Evolutionary conservation across 2,888 invertebrate species (phyloP), one percentile per base, ranked within the genome.

Genomic region (Calameuta filiformis): DNA sequence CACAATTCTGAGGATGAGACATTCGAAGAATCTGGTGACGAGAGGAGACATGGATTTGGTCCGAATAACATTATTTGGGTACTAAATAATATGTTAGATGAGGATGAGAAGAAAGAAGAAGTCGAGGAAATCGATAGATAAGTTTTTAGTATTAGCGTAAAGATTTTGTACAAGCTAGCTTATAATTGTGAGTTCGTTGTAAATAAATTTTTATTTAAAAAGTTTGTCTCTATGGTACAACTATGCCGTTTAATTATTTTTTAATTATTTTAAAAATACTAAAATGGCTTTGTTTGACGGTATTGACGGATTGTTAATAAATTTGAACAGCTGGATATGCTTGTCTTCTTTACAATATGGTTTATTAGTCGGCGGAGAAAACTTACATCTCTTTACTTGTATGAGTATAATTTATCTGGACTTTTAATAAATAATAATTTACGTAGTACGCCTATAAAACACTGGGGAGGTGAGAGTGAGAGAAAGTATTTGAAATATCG

Each of bases 401-500:
- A 78, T 37, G 76, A 75, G 75, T 83, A 82, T 83, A 83, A 83
- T 82, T 84, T 82, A 76, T 83, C 78, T 73, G 81, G 73, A 77
- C 77, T 78, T 84, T 81, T 81, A 88, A 87, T 89, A 89, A 89
- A 89, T 89, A 89, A 89, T 88, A 88, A 87, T 87, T 88, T 88
- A 89, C 79, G 79, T 79, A 82, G 77, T 83, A 83, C 78, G 79
- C 77, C 82, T 84, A 83, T 71, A 78, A 77, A 79, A 81, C 79
- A 82, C 75, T 79, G 76, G 31, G 71, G 31, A 4, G 23, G 71
- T 12, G 71, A 34, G 71, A 30, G 12, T 56, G 31, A 34, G 71
- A 34, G 31, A 31, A 71, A 34, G 71, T 56, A 23, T 56, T 56
- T 56, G 56, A 56, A 56, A 56, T 56, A 56, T 56, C 23, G 23